Evolutionary conservation across 35 echinoderm and acorn worm species (phyloP).

Genomic region (Ptychodera flava): DNA sequence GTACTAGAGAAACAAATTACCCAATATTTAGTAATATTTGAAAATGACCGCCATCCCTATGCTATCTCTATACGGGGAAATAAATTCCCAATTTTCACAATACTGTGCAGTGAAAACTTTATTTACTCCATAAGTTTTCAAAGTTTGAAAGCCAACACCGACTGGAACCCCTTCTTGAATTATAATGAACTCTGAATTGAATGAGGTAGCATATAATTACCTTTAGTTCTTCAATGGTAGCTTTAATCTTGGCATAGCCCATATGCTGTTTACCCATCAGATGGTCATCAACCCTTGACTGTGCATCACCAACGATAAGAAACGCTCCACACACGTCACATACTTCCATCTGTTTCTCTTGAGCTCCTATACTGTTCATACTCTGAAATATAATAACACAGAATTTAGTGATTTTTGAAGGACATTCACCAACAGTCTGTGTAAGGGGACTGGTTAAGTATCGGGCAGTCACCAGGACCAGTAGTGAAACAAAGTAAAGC

Average conservation of each 20-base stretch:
- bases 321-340: conserved; percentile 95
- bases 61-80: too few species aligned
- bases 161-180: background rate
- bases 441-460: too few species aligned
- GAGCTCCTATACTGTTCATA: conserved; percentile 75
- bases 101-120: background rate
- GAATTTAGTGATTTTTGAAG: too few species aligned
- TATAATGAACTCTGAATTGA: too few species aligned
- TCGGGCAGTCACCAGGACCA: too few species aligned
- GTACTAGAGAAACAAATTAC: too few species aligned
- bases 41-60: too few species aligned
- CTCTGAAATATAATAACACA: conserved; percentile 24
- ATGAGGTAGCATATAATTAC: too few species aligned
- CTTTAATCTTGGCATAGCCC: conserved; percentile 94
- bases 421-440: too few species aligned
- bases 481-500: too few species aligned
- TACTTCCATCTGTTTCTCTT: conserved; percentile 99
- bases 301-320: conserved; percentile 86
- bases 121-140: background rate
- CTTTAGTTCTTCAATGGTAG: conserved; percentile 90
- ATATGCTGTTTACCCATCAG: conserved; percentile 99
- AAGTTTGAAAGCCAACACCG: background rate
- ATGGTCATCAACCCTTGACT: conserved; percentile 91
- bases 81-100: background rate
- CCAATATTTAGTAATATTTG: too few species aligned